phyloP scores from a whole-genome alignment of 2,888 invertebrate species.

The Operophtera brumata region DNA sequence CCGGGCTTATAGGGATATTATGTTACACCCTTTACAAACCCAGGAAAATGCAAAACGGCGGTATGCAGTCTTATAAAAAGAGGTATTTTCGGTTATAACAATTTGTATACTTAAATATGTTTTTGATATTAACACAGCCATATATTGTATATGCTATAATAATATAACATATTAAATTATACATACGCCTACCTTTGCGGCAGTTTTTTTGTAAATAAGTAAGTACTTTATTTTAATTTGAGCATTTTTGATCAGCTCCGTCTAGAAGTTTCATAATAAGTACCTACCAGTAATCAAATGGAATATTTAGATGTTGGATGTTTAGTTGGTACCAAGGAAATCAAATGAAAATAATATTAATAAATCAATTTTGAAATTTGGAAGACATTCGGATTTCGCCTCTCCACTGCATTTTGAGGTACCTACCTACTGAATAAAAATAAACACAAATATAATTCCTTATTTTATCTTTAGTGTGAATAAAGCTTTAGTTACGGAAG shows the following conservation, averaged over 20 bases:
- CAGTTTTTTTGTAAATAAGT: not conserved
- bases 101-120: constrained; percentile 61
- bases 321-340: constrained; percentile 2
- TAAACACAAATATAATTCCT: constrained; percentile 6
- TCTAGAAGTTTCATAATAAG: not conserved
- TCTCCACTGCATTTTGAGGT: not conserved
- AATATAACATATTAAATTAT: constrained; percentile 30
- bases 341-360: not conserved
- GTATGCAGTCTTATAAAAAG: constrained; percentile 67
- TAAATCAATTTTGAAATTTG: not conserved
- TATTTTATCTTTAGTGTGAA: constrained; percentile 36
- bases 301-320: not conserved
- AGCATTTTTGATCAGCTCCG: not conserved
- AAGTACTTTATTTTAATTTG: not conserved
- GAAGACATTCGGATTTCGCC: constrained; percentile 6
- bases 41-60: constrained; percentile 52
- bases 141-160: constrained; percentile 57
- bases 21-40: no score
- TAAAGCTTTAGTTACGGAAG: constrained; percentile 40
- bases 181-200: constrained; percentile 1
- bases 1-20: no score
- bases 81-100: constrained; percentile 75
- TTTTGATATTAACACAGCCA: constrained; percentile 80
- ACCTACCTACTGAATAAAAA: not conserved
- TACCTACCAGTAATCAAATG: not conserved